Evolutionary conservation across 2,113 vertebrate genomes (phyloP).

Genomic region (Gymnorhina tibicen): DNA sequence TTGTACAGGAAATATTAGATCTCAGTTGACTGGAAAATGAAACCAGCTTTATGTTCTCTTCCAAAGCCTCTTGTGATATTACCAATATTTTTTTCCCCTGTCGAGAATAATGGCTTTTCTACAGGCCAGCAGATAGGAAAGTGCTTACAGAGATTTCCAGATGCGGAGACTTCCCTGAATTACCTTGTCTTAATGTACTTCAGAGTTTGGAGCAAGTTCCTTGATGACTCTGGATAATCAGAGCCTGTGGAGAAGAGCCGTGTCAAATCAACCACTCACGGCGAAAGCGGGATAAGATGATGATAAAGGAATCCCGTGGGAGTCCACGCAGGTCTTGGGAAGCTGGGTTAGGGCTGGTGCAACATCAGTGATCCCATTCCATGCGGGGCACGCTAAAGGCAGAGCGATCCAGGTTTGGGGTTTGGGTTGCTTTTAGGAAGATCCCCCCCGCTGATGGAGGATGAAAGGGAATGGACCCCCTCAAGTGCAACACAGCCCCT

Average conservation of each 20-base stretch:
- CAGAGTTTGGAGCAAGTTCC: slow-evolving; percentile 32
- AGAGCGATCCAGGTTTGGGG: neutral
- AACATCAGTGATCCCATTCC: neutral
- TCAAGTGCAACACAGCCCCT: neutral
- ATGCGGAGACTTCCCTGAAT: slow-evolving; percentile 49
- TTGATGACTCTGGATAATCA: slow-evolving; percentile 35
- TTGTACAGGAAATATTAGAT: slow-evolving; percentile 47
- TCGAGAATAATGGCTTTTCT: slow-evolving; percentile 63
- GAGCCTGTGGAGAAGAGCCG: neutral
- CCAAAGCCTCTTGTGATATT: slow-evolving; percentile 37
- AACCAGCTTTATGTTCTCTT: slow-evolving; percentile 45
- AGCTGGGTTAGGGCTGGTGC: neutral
- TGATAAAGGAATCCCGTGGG: neutral
- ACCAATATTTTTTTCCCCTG: slow-evolving; percentile 22
- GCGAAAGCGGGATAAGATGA: neutral
- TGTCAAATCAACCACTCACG: neutral
- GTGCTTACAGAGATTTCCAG: slow-evolving; percentile 46
- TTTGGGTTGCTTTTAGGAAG: neutral
- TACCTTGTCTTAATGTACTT: slow-evolving; percentile 54
- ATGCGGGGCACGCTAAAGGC: fast-evolving
- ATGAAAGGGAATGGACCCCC: neutral
- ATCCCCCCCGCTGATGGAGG: neutral
- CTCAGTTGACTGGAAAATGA: slow-evolving; percentile 25
- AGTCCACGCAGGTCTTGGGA: neutral
- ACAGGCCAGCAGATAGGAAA: slow-evolving; percentile 57